These are phyloP conservation scores for Sceloporus tristichus DNA, from an alignment of 2,113 vertebrate species.

Conservation along the genomic window DNA sequence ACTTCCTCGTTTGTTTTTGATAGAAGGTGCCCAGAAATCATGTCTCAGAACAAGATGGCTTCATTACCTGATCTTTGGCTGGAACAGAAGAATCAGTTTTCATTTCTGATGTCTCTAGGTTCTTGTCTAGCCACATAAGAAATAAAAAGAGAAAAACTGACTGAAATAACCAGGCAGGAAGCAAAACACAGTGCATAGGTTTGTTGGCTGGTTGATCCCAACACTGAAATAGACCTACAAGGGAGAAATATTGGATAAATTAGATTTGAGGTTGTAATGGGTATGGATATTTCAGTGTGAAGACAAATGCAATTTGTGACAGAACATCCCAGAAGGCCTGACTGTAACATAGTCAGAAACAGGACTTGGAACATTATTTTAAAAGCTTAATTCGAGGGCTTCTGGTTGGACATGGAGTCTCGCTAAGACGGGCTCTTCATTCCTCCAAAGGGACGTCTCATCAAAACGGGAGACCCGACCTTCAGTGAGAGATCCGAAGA, in stretches of 20 bases:
- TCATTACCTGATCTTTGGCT: slow-evolving; percentile 26
- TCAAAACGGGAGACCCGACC: too few species aligned
- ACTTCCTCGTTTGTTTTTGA: neutral
- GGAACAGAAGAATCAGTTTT: slow-evolving; percentile 1
- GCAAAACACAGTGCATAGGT: slow-evolving; percentile 34
- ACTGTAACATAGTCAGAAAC: slow-evolving; percentile 33
- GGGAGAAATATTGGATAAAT: slow-evolving; percentile 35
- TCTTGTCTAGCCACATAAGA: slow-evolving; percentile 23
- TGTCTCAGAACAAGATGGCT: neutral
- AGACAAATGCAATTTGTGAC: slow-evolving; percentile 48
- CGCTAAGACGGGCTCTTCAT: too few species aligned
- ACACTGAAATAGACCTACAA: slow-evolving; percentile 33
- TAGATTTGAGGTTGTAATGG: slow-evolving; percentile 43
- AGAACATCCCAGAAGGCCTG: slow-evolving; percentile 20
- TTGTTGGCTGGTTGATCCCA: slow-evolving; percentile 36
- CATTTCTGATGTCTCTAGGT: neutral
- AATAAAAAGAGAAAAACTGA: neutral
- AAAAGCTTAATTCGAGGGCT: too few species aligned
- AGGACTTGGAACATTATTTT: too few species aligned
- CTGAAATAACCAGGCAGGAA: slow-evolving; percentile 35
- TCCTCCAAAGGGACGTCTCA: too few species aligned
- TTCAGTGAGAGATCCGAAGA: too few species aligned
- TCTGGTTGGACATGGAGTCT: too few species aligned
- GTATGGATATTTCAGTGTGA: slow-evolving; percentile 32
- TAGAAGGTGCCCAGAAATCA: neutral